Conservation (phyloP, 2,888 invertebrate genomes). For the Watsonalla cultraria region DNA sequence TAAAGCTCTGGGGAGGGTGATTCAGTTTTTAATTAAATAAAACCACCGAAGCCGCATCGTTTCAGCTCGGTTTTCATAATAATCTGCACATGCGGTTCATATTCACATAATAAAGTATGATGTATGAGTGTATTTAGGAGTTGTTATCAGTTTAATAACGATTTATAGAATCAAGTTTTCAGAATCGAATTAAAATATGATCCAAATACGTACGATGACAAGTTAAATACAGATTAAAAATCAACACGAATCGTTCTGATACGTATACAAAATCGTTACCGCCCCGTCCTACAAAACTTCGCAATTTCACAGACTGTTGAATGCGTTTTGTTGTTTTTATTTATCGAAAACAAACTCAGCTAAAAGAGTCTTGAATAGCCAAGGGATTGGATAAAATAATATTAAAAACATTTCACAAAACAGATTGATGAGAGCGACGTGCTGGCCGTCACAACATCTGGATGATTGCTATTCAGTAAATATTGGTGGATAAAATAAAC, state of each 20-base stretch:
- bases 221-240: not conserved
- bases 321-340: constrained; percentile 9
- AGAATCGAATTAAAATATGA: no score
- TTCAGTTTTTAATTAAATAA: constrained; percentile 45
- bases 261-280: not conserved
- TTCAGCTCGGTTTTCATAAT: constrained; percentile 23
- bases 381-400: constrained; percentile 17
- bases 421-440: constrained; percentile 45
- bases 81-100: constrained; percentile 4
- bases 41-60: constrained; percentile 25
- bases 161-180: no score
- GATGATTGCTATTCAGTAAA: constrained; percentile 76
- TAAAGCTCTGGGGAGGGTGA: constrained; percentile 24
- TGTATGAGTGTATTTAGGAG: no score
- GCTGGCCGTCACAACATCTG: constrained; percentile 28
- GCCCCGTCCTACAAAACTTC: not conserved
- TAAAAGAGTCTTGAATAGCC: constrained; percentile 7
- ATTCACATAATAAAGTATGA: not conserved
- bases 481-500: constrained; percentile 74
- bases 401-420: constrained; percentile 27
- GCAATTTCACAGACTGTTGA: constrained; percentile 9
- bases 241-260: not conserved
- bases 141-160: no score
- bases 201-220: no score
- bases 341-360: not conserved